These are phyloP conservation scores for Cololabis saira DNA, from an alignment of 2,113 vertebrate genomes.

Conservation along the genomic window DNA sequence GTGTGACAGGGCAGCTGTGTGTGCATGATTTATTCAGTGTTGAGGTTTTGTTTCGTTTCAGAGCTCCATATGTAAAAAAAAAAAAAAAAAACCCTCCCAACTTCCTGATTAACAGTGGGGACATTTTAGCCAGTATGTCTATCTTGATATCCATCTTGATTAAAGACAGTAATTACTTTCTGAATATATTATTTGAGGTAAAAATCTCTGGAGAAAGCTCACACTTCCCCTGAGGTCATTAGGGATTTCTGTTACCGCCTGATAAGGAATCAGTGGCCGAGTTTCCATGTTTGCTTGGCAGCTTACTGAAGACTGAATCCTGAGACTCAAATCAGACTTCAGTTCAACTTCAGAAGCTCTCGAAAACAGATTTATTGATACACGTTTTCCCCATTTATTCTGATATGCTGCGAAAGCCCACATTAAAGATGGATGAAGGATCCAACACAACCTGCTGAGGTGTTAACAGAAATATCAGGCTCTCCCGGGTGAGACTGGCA, in stretches of 20 bases:
- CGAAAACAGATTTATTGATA: conserved; percentile 19
- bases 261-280: conserved; percentile 14
- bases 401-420: neutral
- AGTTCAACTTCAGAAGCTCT: conserved; percentile 30
- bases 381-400: conserved; percentile 1
- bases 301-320: conserved; percentile 56
- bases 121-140: neutral
- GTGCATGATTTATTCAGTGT: conserved; percentile 76
- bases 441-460: conserved; percentile 2
- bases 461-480: conserved; percentile 6
- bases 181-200: conserved; percentile 19
- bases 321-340: conserved; percentile 47
- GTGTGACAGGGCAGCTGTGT: conserved; percentile 59
- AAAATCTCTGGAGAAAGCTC: conserved; percentile 6
- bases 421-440: conserved; percentile 3
- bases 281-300: conserved; percentile 41
- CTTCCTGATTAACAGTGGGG: conserved; percentile 7
- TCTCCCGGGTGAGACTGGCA: neutral
- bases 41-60: conserved; percentile 62
- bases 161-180: conserved; percentile 15
- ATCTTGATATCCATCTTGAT: neutral
- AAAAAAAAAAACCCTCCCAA: too few relatives aligned
- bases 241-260: conserved; percentile 23
- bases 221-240: conserved; percentile 28
- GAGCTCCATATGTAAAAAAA: conserved; percentile 71